Evolutionary conservation across 2,113 vertebrate genomes (phyloP), one percentile per base, ranked within the genome.

Genomic region (Pelusios castaneus): DNA sequence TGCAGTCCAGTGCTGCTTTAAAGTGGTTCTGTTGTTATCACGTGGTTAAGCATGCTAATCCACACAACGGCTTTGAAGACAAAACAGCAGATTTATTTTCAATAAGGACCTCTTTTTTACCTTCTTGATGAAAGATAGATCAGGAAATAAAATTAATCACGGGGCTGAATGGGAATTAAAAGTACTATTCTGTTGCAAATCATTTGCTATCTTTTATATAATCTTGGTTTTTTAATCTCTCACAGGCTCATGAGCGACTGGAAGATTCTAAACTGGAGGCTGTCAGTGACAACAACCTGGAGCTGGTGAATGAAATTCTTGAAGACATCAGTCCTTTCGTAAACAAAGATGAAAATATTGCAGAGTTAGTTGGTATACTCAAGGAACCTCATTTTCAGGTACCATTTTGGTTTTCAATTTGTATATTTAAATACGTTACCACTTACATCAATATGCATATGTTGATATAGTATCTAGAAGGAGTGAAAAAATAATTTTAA

Each of bases 341-440:
- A 75, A 97, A 97, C 93, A 98, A 98, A 96, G 98, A 99, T 97
- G 97, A 98, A 96, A 98, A 98, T 45, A 98, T 98, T 56, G 98
- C 98, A 41, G 99, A 99, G 92, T 97, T 99, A 63, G 98, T 98
- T 97, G 98, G 97, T 83, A 99, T 99, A 94, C 98, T 99, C 41
- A 99, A 99, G 95, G 99, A 99, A 85, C 99, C 99, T 81, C 99
- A 99, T 96, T 99, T 99, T 96, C 98, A 99, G 99, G 99, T 99
- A 96, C 91, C 43, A 52, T 38, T 29, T 84, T 75, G 85, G 16
- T 95, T 95, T 88, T 73, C 73, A 93, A 1, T 95, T 1, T 93
- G 13, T 60, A 54, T 29, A 63, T 78, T 89, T 82, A 60, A 85
- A 58, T 49, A 38, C 11, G 6, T 31, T 56, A 29, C 14, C 58